Conservation (phyloP, 2,797 vertebrate species). For the Macropodus opercularis region DNA sequence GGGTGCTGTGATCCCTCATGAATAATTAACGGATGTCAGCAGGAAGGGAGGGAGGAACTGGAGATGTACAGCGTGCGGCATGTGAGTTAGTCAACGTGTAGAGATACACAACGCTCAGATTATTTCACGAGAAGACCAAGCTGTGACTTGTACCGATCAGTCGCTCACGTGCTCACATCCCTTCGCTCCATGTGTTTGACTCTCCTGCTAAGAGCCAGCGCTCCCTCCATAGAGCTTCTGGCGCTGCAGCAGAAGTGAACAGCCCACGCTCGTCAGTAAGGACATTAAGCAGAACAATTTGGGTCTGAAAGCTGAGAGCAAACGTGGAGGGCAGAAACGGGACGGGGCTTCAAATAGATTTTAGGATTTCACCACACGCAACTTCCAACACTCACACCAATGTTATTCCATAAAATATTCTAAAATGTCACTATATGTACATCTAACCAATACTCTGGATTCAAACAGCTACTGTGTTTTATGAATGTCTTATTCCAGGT, state of each 20-base stretch:
- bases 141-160: not conserved
- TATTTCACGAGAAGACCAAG: slow-evolving; percentile 2
- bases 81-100: not conserved
- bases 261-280: not conserved
- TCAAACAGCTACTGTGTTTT: not conserved
- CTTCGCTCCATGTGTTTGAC: not conserved
- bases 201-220: not conserved
- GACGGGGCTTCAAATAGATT: slow-evolving; percentile 53
- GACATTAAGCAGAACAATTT: not conserved
- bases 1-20: slow-evolving; percentile 73
- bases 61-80: not conserved
- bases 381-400: not conserved
- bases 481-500: not conserved
- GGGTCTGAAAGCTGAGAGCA: slow-evolving; percentile 12
- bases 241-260: not conserved
- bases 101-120: not conserved
- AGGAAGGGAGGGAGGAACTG: slow-evolving; percentile 30
- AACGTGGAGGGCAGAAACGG: slow-evolving; percentile 33
- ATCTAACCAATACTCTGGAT: not conserved
- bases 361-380: slow-evolving; percentile 28
- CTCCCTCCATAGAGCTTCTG: not conserved
- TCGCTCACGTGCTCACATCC: not conserved
- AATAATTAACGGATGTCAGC: slow-evolving; percentile 77
- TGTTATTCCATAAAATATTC: no score
- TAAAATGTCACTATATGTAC: no score